Percentiles rank a stretch among this genome's conserved stretches.
Conservation (phyloP, 2,888 invertebrate genomes). For the Drosophila nr. perissopoda region DNA sequence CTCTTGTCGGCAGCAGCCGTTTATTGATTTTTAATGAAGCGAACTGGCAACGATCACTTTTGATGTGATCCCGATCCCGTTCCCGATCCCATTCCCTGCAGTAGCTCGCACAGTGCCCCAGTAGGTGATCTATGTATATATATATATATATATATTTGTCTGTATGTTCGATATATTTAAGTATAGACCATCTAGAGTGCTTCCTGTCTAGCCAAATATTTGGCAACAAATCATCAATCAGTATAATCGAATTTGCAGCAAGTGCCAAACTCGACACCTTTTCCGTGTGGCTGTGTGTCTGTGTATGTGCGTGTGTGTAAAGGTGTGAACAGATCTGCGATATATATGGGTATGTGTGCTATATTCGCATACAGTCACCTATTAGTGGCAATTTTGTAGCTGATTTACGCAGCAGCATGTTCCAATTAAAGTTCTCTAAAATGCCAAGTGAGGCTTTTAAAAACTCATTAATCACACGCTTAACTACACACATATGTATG, state of each 20-base stretch:
- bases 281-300: slow-evolving; percentile 1
- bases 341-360: not conserved
- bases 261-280: slow-evolving; percentile 59
- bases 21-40: slow-evolving; percentile 84
- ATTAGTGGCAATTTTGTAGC: slow-evolving; percentile 83
- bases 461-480: slow-evolving; percentile 84
- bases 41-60: slow-evolving; percentile 65
- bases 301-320: not conserved
- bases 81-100: slow-evolving; percentile 4
- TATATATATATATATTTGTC: not conserved
- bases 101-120: slow-evolving; percentile 12
- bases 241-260: slow-evolving; percentile 46
- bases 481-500: slow-evolving; percentile 67
- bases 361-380: slow-evolving; percentile 47
- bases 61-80: slow-evolving; percentile 38
- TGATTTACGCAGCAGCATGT: slow-evolving; percentile 82
- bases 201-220: slow-evolving; percentile 72
- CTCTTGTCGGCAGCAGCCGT: slow-evolving; percentile 54
- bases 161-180: not conserved
- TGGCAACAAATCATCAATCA: slow-evolving; percentile 77
- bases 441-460: slow-evolving; percentile 83
- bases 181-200: slow-evolving; percentile 19
- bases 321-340: slow-evolving; percentile 60
- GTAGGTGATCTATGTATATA: not conserved
- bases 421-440: slow-evolving; percentile 82